Base-by-base conservation (phyloP, 2,888 invertebrate genomes). In the Drosophila buzzatii region DNA sequence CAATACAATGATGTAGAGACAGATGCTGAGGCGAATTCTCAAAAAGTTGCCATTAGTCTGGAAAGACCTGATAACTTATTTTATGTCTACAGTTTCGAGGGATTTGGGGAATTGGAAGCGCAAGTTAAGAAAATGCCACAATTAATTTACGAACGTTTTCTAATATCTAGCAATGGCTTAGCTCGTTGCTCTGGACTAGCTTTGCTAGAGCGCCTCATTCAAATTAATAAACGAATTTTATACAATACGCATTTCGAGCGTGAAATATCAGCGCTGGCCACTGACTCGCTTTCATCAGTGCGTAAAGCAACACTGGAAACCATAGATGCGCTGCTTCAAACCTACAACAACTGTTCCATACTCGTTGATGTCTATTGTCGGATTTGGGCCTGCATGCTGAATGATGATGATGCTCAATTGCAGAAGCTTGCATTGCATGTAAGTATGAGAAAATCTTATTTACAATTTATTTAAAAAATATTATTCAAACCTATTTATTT, bases 301-400 rank as follows among this genome's bases (percentile, higher is more conserved):
- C 90, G 93, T 1, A 92, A 90, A 63, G 82, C 92, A 55, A 83
- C 90, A 0, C 62, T 93, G 37, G 81, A 91, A 1, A 85, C 83
- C 47, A 79, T 92, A 2, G 92, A 93, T 53, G 76, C 83, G 3
- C 82, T 92, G 53, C 73, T 93, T 33, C 81, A 82, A 16, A 74
- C 75, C 1, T 92, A 92, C 75, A 87, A 89, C 18, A 92, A 91
- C 68, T 93, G 93, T 61, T 91, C 89, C 76, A 91, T 92, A 1
- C 85, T 93, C n/a, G 85, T 93, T 39, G 92, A 85, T 76, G 90
- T 91, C 1, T 93, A 93, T 89, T 92, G 92, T 61, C 91, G 91
- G 10, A 81, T 93, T n/a, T 90, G 92, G 67, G 78, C 91, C 3
- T 92, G 92, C 3, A 72, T 93, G 77, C 73, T 93, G 10, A 91